These are phyloP conservation scores for Platyrinchus mystaceus DNA, from an alignment of 2,797 vertebrate genomes.

Conservation along the genomic window DNA sequence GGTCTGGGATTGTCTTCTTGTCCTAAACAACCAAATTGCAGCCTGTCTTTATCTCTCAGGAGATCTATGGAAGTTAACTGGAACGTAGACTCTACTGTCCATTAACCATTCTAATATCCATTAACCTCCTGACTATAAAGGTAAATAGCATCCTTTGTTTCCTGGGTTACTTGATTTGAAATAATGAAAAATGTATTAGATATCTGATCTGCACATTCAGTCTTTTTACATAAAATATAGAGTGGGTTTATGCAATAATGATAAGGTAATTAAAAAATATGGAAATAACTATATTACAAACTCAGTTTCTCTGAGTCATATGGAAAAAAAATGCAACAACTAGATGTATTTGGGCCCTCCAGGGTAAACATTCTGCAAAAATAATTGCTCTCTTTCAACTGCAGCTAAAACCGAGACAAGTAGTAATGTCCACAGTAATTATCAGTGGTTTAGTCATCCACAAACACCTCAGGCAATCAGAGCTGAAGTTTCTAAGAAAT, in stretches of 20 bases:
- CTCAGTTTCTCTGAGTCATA: neutral
- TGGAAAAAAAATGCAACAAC: neutral
- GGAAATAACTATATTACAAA: neutral
- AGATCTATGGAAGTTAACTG: neutral
- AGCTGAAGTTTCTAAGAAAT: neutral
- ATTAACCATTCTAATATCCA: neutral
- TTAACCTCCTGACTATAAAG: neutral
- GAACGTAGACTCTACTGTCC: neutral
- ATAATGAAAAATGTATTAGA: neutral
- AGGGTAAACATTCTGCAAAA: constrained; percentile 53
- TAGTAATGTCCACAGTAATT: constrained; percentile 37
- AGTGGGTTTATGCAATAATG: neutral
- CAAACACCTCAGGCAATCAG: constrained; percentile 41
- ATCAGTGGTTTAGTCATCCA: constrained; percentile 29
- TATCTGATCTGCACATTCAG: neutral
- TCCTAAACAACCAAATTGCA: neutral
- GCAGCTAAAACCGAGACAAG: constrained; percentile 16
- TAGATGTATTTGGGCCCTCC: constrained; percentile 20
- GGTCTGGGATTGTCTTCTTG: neutral
- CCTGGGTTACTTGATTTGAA: neutral
- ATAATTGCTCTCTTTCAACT: constrained; percentile 35
- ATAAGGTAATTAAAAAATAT: neutral
- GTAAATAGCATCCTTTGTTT: neutral
- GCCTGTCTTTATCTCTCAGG: neutral
- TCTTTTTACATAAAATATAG: neutral